phyloP scores from a whole-genome alignment of 2,113 vertebrate genomes.

The Microcebus tavaratra region DNA sequence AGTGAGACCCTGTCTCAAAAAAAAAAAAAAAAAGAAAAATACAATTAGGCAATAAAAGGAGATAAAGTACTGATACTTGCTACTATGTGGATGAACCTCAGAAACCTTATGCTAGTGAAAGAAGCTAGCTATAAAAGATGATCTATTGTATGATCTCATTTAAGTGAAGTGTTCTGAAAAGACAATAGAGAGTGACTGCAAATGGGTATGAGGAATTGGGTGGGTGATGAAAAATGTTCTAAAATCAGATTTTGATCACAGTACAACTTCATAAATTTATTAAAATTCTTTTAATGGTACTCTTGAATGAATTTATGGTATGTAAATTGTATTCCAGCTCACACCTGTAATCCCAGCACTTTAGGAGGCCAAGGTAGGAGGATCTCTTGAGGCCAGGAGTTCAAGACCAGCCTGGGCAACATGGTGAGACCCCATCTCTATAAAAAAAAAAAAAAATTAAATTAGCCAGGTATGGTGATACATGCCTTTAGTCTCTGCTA shows the following conservation, averaged over 20 bases:
- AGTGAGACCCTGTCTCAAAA: no score
- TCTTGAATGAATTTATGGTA: background rate
- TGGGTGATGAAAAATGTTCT: background rate
- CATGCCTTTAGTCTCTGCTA: background rate
- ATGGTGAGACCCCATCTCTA: background rate
- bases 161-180: background rate
- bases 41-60: background rate
- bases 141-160: background rate
- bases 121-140: background rate
- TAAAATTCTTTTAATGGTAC: background rate
- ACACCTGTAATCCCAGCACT: background rate
- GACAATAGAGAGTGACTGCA: background rate
- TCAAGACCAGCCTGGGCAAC: background rate
- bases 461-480: background rate
- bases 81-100: background rate
- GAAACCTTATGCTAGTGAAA: background rate
- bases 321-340: background rate
- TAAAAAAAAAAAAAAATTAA: no score
- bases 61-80: background rate
- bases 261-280: background rate
- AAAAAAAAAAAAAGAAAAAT: background rate
- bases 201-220: background rate
- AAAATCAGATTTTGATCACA: background rate
- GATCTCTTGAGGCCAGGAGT: background rate
- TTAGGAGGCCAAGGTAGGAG: background rate